phyloP scores from a whole-genome alignment of 2,113 vertebrate genomes.

The Silurus asotus region DNA sequence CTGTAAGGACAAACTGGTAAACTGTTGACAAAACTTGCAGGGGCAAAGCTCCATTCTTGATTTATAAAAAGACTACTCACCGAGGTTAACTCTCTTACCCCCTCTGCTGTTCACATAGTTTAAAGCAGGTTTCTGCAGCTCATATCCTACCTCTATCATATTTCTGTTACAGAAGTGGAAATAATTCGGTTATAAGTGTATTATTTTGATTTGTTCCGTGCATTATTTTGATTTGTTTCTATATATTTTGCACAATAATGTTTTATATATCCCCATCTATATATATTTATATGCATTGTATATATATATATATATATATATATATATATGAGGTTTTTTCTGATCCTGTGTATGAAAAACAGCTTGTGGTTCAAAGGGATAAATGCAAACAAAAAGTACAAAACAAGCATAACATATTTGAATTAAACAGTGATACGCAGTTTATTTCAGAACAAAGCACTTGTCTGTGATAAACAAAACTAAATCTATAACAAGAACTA shows the following conservation, averaged over 20 bases:
- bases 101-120: conserved; percentile 38
- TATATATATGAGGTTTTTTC: not conserved
- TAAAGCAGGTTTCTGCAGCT: not conserved
- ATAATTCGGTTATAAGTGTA: no score
- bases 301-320: no score
- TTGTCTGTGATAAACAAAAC: not conserved
- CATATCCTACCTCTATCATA: not conserved
- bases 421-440: not conserved
- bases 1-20: not conserved
- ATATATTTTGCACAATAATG: no score
- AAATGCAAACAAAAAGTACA: not conserved
- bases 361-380: not conserved
- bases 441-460: not conserved
- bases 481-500: not conserved
- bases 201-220: no score
- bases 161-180: not conserved
- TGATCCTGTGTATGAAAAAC: not conserved
- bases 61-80: not conserved
- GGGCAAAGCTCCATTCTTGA: not conserved
- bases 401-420: not conserved
- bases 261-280: no score
- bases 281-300: no score
- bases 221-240: no score
- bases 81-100: conserved; percentile 28
- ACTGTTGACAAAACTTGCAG: not conserved